These are phyloP conservation scores for Danaus chrysippus DNA, from an alignment of 2,888 invertebrate genomes.

Conservation along the genomic window DNA sequence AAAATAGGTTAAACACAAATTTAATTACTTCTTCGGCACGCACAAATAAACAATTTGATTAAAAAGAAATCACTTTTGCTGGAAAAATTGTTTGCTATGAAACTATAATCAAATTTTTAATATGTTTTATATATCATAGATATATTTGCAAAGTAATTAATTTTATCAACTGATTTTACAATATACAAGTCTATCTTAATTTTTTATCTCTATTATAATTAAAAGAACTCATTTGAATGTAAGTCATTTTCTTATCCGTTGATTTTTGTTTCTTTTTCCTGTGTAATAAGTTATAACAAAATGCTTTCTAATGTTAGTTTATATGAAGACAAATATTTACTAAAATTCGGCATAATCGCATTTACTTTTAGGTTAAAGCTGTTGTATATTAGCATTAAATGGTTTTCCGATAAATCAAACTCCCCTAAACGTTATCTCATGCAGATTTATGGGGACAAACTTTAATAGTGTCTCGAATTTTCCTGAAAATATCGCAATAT, in stretches of 20 bases:
- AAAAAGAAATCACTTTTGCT: neutral
- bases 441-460: constrained; percentile 24
- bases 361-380: constrained; percentile 9
- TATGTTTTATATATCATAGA: constrained; percentile 14
- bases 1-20: neutral
- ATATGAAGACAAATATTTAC: too few relatives aligned
- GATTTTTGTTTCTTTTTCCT: too few relatives aligned
- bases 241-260: too few relatives aligned
- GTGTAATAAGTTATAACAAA: too few relatives aligned
- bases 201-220: too few relatives aligned
- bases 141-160: too few relatives aligned
- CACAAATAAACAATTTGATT: constrained; percentile 3
- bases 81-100: neutral
- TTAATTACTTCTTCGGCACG: neutral
- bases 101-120: constrained; percentile 18
- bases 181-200: too few relatives aligned
- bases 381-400: constrained; percentile 19
- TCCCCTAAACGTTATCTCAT: constrained; percentile 26
- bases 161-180: too few relatives aligned
- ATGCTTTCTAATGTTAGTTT: too few relatives aligned
- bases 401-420: constrained; percentile 29
- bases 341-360: neutral
- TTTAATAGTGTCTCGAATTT: constrained; percentile 23
- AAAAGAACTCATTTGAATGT: too few relatives aligned
- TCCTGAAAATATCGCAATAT: constrained; percentile 21